Conservation (phyloP, 23 tunicate genomes). For the Phallusia fumigata region DNA sequence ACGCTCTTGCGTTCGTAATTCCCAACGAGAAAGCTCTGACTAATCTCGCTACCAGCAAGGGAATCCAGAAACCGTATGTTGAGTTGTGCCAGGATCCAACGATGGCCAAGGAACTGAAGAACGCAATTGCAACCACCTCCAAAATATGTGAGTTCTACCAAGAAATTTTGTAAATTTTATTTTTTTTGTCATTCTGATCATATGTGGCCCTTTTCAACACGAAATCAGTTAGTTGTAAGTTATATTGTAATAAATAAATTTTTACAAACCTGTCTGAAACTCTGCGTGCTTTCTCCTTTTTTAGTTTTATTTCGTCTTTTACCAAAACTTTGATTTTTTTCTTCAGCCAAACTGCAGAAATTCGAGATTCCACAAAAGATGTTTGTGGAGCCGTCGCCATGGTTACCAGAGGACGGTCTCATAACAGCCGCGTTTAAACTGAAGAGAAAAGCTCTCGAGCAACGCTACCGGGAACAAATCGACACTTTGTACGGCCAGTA, state of each 20-base stretch:
- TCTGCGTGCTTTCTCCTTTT: too few species aligned
- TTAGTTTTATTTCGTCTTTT: too few species aligned
- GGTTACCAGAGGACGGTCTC: conserved; percentile 90
- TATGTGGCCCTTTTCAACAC: too few species aligned
- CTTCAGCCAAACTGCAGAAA: conserved; percentile 75
- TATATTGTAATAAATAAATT: too few species aligned
- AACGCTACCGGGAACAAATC: conserved; percentile 61
- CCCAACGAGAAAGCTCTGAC: conserved; percentile 62
- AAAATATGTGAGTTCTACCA: conserved; percentile 30
- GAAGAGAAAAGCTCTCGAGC: conserved; percentile 79
- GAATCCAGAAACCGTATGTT: background rate
- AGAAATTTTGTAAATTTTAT: too few species aligned
- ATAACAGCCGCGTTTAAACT: conserved; percentile 91
- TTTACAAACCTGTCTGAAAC: too few species aligned
- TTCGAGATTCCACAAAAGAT: conserved; percentile 89
- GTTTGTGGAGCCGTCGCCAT: conserved; percentile 69
- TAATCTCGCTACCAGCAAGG: conserved; percentile 36
- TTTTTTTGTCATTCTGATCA: too few species aligned
- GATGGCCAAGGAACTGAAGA: conserved; percentile 48
- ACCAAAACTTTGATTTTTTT: too few species aligned
- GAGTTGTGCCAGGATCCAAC: conserved; percentile 41
- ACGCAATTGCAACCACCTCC: conserved; percentile 43
- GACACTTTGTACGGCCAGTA: conserved; percentile 24
- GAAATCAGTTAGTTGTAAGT: too few species aligned
- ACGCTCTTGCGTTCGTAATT: conserved; percentile 66